Evolutionary conservation across 2,888 invertebrate genomes (phyloP), one percentile per base, ranked within the genome.

Genomic region (Trypoxylon attenuatum): DNA sequence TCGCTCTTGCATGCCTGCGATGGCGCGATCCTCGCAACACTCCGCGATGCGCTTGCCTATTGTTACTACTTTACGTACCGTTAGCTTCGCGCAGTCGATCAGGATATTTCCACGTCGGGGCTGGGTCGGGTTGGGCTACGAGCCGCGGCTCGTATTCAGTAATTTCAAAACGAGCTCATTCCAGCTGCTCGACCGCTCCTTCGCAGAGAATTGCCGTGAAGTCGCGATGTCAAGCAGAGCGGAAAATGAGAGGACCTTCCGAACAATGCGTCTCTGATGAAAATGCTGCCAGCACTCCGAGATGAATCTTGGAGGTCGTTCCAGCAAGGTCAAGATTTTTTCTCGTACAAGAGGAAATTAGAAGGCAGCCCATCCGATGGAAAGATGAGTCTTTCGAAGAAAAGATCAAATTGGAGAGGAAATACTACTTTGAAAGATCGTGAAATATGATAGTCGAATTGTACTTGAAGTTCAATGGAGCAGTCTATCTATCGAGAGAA

Each of bases 11-110:
- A 65, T 66, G 49, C 60, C 21, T 8, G 21, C 52, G 52, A 59
- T 45, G 56, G 51, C 46, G 10, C 38, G 41, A 50, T 29, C 27
- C 47, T 52, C 61, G 56, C 46, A 59, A 52, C 52, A 60, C 59
- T 60, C 55, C 61, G 56, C 46, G 57, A 52, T 52, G 63, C 59
- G 62, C 55, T 56, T 53, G 63, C 53, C 65, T 62, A 73, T 73
- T 73, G 73, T 73, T 73, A 61, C 70, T 61, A 62, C 70, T 73
- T 61, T 54, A 51, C 64, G 61, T 73, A 64, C 73, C 73, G 73
- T 74, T 74, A 71, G 58, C 65, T 73, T 65, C 45, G 69, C 56
- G 62, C 74, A 49, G 65, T 74, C 74, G 73, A 73, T 74, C 65
- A 65, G 52, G 51, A 73, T 74, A n/a, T n/a, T n/a, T 69, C 66